phyloP scores from a whole-genome alignment of 2,113 vertebrate species.

The Bujurquina vittata region DNA sequence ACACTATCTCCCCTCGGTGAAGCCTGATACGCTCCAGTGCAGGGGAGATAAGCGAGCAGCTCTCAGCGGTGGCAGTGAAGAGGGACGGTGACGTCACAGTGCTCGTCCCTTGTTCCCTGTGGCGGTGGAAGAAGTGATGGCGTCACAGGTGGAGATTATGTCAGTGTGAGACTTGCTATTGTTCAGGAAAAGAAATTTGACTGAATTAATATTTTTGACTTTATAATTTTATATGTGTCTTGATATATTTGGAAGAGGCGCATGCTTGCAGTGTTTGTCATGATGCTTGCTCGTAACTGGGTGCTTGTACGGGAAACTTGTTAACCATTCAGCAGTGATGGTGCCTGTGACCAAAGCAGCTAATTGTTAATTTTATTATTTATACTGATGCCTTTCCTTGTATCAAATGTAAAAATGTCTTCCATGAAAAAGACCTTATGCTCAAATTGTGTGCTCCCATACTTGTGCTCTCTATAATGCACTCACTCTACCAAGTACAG shows the following conservation, averaged over 20 bases:
- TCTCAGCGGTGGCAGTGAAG: slow-evolving; percentile 10
- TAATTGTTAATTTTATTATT: slow-evolving; percentile 10
- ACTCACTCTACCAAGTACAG: background rate
- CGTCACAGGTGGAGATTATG: slow-evolving; percentile 52
- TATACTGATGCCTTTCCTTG: background rate
- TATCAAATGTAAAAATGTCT: background rate
- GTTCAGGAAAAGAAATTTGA: slow-evolving; percentile 43
- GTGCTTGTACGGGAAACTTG: background rate
- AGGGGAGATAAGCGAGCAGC: slow-evolving; percentile 56
- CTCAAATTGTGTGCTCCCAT: background rate
- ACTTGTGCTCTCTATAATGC: background rate
- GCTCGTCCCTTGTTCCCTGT: slow-evolving; percentile 6
- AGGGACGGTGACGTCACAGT: slow-evolving; percentile 43
- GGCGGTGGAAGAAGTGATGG: slow-evolving; percentile 41
- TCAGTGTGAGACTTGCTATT: slow-evolving; percentile 45
- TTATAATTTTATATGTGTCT: too few species aligned
- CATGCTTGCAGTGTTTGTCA: background rate
- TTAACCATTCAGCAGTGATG: background rate
- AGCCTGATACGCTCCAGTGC: slow-evolving; percentile 55
- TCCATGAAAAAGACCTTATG: background rate
- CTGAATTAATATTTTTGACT: background rate
- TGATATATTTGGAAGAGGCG: background rate
- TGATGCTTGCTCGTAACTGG: background rate
- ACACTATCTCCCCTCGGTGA: slow-evolving; percentile 68
- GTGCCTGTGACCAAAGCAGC: background rate